These are phyloP conservation scores for Liasis olivaceus DNA, from an alignment of 2,797 vertebrate genomes.

Conservation along the genomic window DNA sequence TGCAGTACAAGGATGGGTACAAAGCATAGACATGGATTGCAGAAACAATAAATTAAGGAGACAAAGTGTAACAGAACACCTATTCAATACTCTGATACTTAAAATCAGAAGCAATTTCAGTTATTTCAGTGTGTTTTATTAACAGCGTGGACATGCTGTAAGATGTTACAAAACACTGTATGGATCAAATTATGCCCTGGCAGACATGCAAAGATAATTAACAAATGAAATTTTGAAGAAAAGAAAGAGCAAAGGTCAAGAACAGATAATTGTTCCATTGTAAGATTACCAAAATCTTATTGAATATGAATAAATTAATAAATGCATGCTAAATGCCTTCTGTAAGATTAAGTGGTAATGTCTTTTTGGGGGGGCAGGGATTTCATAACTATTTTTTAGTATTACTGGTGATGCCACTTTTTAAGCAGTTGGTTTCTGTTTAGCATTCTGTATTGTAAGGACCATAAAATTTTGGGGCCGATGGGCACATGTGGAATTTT, in stretches of 20 bases:
- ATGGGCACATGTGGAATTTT: not conserved
- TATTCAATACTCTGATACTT: not conserved
- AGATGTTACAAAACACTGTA: not conserved
- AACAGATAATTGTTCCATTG: not conserved
- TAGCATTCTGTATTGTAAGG: not conserved
- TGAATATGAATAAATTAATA: constrained; percentile 33
- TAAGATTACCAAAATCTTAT: constrained; percentile 38
- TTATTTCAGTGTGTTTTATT: not conserved
- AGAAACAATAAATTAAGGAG: not conserved
- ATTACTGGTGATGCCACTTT: not conserved
- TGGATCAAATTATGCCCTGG: not conserved
- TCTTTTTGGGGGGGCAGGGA: constrained; percentile 9
- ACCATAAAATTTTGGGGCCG: not conserved
- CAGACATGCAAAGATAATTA: not conserved
- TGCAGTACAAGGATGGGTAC: not conserved
- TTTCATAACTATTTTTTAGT: constrained; percentile 18
- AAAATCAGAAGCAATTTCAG: not conserved
- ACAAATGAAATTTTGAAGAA: not conserved
- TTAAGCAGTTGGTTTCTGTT: not conserved
- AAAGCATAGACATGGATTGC: not conserved
- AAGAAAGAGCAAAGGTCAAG: not conserved
- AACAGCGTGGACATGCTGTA: not conserved
- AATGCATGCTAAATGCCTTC: constrained; percentile 22
- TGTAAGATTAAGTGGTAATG: constrained; percentile 21
- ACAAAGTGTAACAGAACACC: not conserved